Evolutionary conservation across 2,888 invertebrate genomes (phyloP).

Genomic region (Pherbina coryleti): DNA sequence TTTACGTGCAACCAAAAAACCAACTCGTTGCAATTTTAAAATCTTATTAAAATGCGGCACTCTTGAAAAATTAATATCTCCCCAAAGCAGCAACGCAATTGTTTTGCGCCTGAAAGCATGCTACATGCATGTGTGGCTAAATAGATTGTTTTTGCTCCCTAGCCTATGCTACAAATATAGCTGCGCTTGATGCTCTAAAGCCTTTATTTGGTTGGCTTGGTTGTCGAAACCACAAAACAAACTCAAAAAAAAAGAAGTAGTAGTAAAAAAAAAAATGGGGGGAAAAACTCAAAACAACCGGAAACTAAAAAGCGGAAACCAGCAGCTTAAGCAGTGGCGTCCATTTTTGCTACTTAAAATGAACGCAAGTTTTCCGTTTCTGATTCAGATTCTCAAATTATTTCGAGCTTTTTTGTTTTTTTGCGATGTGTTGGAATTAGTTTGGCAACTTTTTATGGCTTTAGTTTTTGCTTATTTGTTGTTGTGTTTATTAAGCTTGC

Average conservation of each 20-base stretch:
- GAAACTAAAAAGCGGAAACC: constrained; percentile 26
- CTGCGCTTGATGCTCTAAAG: not conserved
- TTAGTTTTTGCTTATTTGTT: not conserved
- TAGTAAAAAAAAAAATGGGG: not conserved
- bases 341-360: constrained; percentile 30
- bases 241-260: not conserved
- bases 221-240: constrained; percentile 2
- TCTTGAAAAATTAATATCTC: constrained; percentile 30
- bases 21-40: constrained; percentile 13
- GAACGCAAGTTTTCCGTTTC: constrained; percentile 11
- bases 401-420: not conserved
- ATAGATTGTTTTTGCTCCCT: not conserved
- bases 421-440: constrained; percentile 21
- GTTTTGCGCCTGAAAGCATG: constrained; percentile 21
- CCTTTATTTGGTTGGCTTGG: constrained; percentile 15
- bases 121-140: constrained; percentile 7
- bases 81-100: not conserved
- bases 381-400: not conserved
- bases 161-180: not conserved
- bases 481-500: constrained; percentile 11
- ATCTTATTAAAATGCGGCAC: constrained; percentile 11
- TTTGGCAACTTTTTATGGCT: constrained; percentile 34
- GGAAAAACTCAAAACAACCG: not conserved
- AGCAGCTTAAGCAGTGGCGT: constrained; percentile 26
- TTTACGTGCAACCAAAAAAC: not conserved